A percentile compares a stretch with the other conserved stretches of the same genome.
Evolutionary conservation across 2,797 vertebrate genomes (phyloP).

Genomic region (Epinephelus awoara): DNA sequence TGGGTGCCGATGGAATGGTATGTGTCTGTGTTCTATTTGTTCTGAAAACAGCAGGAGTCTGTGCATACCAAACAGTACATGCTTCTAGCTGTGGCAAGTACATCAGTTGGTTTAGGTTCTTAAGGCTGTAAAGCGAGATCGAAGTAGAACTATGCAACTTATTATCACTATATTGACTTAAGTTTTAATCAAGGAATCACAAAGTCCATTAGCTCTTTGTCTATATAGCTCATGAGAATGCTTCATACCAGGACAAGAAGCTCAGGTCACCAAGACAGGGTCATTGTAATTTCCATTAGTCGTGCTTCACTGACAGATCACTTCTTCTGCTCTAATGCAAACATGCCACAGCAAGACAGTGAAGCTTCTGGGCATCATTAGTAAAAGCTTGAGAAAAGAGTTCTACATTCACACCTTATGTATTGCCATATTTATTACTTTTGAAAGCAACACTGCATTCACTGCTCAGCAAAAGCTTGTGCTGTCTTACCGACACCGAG

Average conservation of each 20-base stretch:
- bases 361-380: conserved; percentile 54
- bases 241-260: conserved; percentile 10
- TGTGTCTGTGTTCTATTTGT: neutral
- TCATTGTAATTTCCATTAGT: conserved; percentile 47
- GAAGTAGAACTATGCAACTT: neutral
- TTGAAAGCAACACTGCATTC: conserved; percentile 72
- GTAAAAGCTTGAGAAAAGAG: conserved; percentile 51
- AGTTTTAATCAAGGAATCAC: conserved; percentile 10
- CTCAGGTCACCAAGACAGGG: neutral
- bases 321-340: conserved; percentile 46
- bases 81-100: conserved; percentile 11
- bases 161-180: neutral
- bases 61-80: conserved; percentile 14
- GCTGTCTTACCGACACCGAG: conserved; percentile 76
- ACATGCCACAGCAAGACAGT: conserved; percentile 68
- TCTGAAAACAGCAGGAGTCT: conserved; percentile 1
- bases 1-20: neutral
- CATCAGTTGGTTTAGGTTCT: conserved; percentile 12
- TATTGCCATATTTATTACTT: conserved; percentile 42
- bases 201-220: conserved; percentile 14
- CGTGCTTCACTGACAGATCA: conserved; percentile 27
- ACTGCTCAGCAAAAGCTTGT: conserved; percentile 49
- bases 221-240: conserved; percentile 4
- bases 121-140: conserved; percentile 2
- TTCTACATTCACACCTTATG: conserved; percentile 37